Evolutionary conservation across 2,888 invertebrate species (phyloP).

Genomic region (Drosophila ezoana): DNA sequence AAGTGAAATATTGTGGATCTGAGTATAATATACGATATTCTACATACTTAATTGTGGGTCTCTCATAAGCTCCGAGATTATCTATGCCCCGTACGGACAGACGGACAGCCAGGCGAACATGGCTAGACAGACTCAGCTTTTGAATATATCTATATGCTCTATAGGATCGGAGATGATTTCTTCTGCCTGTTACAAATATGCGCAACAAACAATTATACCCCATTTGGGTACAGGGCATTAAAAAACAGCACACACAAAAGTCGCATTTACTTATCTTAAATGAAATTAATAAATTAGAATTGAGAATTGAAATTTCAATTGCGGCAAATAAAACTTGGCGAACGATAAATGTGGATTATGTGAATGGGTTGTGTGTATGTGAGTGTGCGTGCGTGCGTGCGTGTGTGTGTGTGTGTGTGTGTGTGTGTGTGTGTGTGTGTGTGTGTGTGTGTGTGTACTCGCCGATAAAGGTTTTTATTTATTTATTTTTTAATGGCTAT

Average conservation of each 20-base stretch:
- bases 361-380: slow-evolving; percentile 29
- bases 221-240: background rate
- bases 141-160: too few relatives aligned
- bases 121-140: too few relatives aligned
- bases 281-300: slow-evolving; percentile 79
- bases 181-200: too few relatives aligned
- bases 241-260: slow-evolving; percentile 27
- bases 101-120: too few relatives aligned
- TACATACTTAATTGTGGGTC: too few relatives aligned
- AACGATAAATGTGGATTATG: slow-evolving; percentile 51
- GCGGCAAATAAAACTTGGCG: slow-evolving; percentile 31
- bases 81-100: too few relatives aligned
- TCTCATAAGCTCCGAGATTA: too few relatives aligned
- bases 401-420: slow-evolving; percentile 2
- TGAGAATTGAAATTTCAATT: slow-evolving; percentile 49
- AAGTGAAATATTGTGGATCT: too few relatives aligned
- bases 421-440: slow-evolving; percentile 10
- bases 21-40: too few relatives aligned
- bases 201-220: too few relatives aligned
- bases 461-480: slow-evolving; percentile 52
- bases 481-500: slow-evolving; percentile 63
- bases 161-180: too few relatives aligned
- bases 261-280: slow-evolving; percentile 70
- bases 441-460: slow-evolving; percentile 7
- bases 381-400: slow-evolving; percentile 6